phyloP scores from a whole-genome alignment of 2,113 vertebrate species.

The Ceyx margarethae region DNA sequence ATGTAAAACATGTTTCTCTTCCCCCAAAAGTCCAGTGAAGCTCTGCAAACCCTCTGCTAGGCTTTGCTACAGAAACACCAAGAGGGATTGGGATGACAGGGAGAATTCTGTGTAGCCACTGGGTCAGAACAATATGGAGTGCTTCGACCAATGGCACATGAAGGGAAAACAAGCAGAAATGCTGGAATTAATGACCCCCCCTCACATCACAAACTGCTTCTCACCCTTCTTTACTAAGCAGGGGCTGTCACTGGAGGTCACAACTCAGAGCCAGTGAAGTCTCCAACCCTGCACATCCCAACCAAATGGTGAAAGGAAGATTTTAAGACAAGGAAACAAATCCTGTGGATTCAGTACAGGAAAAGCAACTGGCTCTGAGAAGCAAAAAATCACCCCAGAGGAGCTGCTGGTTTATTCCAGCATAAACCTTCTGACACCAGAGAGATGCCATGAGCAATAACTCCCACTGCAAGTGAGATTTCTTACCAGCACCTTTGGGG shows the following conservation, averaged over 20 bases:
- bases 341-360: not conserved
- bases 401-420: not conserved
- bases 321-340: not conserved
- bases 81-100: not conserved
- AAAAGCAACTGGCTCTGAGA: not conserved
- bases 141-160: not conserved
- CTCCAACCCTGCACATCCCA: not conserved
- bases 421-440: not conserved
- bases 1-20: not conserved
- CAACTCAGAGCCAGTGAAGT: not conserved
- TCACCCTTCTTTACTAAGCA: not conserved
- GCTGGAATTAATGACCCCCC: not conserved
- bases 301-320: not conserved
- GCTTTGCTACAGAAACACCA: not conserved
- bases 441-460: accelerated
- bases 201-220: not conserved
- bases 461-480: not conserved
- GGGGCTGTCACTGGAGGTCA: not conserved
- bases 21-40: not conserved
- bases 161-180: not conserved
- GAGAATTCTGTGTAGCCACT: not conserved
- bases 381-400: not conserved
- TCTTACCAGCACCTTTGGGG: constrained; percentile 98
- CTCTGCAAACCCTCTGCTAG: not conserved
- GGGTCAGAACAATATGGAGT: not conserved